Evolutionary conservation across 2,113 vertebrate genomes (phyloP).

Genomic region (Hippocampus barbouri): DNA sequence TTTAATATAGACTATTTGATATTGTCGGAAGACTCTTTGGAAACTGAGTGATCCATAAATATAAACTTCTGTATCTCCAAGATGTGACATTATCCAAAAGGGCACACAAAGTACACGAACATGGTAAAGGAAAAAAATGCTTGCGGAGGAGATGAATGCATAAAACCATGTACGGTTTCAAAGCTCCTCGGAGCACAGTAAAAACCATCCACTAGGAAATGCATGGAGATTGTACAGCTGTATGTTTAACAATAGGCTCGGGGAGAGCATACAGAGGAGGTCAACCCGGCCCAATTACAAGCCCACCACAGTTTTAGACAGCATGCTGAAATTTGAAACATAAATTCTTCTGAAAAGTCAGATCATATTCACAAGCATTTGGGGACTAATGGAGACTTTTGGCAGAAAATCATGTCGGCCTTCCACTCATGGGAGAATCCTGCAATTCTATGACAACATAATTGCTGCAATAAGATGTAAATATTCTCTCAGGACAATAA

Average conservation of each 20-base stretch:
- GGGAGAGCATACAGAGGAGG: not conserved
- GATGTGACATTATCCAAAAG: not conserved
- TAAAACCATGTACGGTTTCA: not conserved
- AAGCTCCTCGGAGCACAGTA: slow-evolving; percentile 1
- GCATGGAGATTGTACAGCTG: slow-evolving; percentile 2
- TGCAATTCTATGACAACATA: slow-evolving; percentile 1
- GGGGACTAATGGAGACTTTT: slow-evolving; percentile 1
- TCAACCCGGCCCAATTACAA: not conserved
- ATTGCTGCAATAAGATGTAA: not conserved
- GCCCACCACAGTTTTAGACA: not conserved
- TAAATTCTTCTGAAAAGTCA: not conserved
- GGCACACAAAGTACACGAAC: not conserved
- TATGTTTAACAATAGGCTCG: slow-evolving; percentile 2
- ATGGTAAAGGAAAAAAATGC: not conserved
- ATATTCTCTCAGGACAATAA: slow-evolving; percentile 1
- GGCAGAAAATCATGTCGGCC: not conserved
- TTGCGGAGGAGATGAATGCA: not conserved
- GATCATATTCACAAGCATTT: not conserved
- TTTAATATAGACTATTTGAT: not conserved
- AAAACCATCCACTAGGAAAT: not conserved
- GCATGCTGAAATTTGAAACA: not conserved
- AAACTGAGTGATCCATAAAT: not conserved
- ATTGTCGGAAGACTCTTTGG: not conserved
- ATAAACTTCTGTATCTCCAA: not conserved
- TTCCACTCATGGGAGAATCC: not conserved